These are phyloP conservation scores for Eupithecia abbreviata DNA, from an alignment of 2,888 invertebrate genomes.

Conservation along the genomic window DNA sequence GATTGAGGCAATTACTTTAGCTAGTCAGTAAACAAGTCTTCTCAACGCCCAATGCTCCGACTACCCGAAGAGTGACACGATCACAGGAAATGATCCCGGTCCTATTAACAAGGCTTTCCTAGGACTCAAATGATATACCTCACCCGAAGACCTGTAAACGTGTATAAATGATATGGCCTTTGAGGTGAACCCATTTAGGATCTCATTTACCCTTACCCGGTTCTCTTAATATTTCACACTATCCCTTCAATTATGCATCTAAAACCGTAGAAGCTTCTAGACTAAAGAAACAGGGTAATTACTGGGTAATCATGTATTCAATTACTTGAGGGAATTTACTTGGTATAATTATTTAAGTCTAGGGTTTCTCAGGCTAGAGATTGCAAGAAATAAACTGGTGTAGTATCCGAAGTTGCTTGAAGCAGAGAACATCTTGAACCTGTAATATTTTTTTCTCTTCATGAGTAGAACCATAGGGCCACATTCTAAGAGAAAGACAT, in stretches of 20 bases:
- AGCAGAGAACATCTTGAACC: too few species aligned
- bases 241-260: conserved; percentile 42
- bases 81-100: conserved; percentile 6
- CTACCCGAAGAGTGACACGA: conserved; percentile 8
- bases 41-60: not conserved
- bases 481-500: not conserved
- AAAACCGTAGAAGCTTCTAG: conserved; percentile 27
- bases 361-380: not conserved
- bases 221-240: conserved; percentile 42
- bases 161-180: conserved; percentile 21
- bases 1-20: too few species aligned
- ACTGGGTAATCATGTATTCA: conserved; percentile 32
- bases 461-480: too few species aligned
- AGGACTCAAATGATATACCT: not conserved
- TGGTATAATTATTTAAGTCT: not conserved
- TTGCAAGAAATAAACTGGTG: not conserved
- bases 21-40: not conserved
- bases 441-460: too few species aligned
- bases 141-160: conserved; percentile 4
- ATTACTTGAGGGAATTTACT: conserved; percentile 23
- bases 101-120: conserved; percentile 3
- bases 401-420: not conserved
- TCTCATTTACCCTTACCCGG: conserved; percentile 27
- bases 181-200: conserved; percentile 28
- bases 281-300: conserved; percentile 24